Percentiles rank a stretch among this genome's conserved stretches.
phyloP scores from a whole-genome alignment of 2,113 vertebrate genomes.

The Artemisiospiza belli region DNA sequence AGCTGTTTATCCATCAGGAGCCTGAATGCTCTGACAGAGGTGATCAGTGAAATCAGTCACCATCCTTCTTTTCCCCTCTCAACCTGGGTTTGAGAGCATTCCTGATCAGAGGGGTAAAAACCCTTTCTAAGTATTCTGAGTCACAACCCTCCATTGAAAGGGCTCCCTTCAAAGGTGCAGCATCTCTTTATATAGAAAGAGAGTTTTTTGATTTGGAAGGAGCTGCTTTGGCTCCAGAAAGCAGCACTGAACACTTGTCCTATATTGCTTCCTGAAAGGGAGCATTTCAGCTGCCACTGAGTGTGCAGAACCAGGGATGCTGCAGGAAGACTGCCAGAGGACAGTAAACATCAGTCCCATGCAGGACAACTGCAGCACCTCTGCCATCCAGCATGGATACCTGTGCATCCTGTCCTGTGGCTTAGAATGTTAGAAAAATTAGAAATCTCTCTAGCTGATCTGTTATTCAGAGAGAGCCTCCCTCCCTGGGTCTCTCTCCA shows the following conservation, averaged over 20 bases:
- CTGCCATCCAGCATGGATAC: neutral
- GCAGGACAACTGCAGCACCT: neutral
- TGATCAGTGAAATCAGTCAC: neutral
- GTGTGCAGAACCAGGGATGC: neutral
- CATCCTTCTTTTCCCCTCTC: neutral
- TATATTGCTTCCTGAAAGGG: neutral
- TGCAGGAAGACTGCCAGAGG: neutral
- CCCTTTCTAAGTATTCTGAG: neutral
- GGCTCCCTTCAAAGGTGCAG: neutral
- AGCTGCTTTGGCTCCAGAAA: neutral
- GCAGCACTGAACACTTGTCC: neutral
- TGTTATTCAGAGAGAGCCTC: neutral
- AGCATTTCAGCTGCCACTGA: neutral
- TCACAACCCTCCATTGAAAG: neutral
- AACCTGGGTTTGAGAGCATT: neutral
- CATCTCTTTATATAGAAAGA: neutral
- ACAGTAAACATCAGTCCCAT: neutral
- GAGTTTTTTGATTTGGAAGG: neutral
- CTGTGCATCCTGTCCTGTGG: neutral
- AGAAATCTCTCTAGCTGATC: neutral
- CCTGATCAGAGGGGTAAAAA: neutral
- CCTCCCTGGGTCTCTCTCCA: neutral
- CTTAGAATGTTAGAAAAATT: neutral
- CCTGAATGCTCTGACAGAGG: neutral
- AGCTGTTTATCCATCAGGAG: neutral